Base-by-base conservation (phyloP, 1,140 invertebrate species). In the Armadillidium nasatum region DNA sequence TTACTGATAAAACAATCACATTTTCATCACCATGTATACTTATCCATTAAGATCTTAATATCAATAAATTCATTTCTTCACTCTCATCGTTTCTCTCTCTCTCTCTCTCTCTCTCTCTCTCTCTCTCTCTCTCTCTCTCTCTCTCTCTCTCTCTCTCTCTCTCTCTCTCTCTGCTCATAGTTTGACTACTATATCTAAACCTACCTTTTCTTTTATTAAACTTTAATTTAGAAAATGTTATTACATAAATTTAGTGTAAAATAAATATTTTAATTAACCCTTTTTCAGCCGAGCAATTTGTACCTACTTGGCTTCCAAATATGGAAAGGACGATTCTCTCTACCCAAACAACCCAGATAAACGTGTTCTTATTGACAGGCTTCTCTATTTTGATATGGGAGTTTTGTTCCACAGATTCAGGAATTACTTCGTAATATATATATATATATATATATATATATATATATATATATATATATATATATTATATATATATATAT, bases 381-480 rank as follows among this genome's bases (percentile, higher is more conserved):
- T 90, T 77, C 84, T 94, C 43, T 89, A 89, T 81, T 94, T 93
- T 83, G 91, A 93, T 81, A 83, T 89, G 78, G 89, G 89, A 0
- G 87, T 86, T 33, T 82, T 92, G 10, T 90, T 88, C 83, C 86
- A 88, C 71, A 23, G 73, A 13, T 69, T 78, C 15, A 72, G 75
- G 4, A 70, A 75, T 10, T 77, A 67, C 23, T 23, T 45, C 9
- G 60, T 67, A 10, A 70, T 33, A 15, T 44, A 6, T 6, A 33
- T 6, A 33, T 6, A 33, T 6, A 33, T 6, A 33, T 15, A 67
- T 15, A 67, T 15, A 15, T 67, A 67, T 15, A 67, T 15, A 67
- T 15, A 67, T 15, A 67, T 15, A 67, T 15, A 67, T 15, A 67
- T 15, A 67, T 15, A 67, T 15, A 67, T 15, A 67, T 15, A 74